These are phyloP conservation scores for Penaeus japonicus DNA, from an alignment of 1,140 invertebrate species.

Conservation along the genomic window DNA sequence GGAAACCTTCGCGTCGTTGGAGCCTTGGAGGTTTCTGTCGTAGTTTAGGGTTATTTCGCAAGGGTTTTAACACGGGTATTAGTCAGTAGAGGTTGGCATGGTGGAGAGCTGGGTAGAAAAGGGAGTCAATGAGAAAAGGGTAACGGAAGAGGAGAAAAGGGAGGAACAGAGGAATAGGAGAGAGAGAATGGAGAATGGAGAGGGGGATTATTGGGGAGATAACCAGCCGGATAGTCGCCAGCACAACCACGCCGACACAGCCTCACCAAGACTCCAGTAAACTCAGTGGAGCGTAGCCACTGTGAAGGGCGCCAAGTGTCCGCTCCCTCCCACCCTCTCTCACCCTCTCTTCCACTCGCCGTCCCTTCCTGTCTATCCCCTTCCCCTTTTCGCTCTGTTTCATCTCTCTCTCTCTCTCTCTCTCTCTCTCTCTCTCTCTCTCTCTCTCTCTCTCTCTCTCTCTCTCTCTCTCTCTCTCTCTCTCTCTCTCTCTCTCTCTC, in stretches of 20 bases:
- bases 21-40: too few species aligned
- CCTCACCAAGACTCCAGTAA: conserved; percentile 41
- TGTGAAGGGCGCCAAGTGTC: conserved; percentile 35
- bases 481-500: too few species aligned
- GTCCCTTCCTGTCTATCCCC: neutral
- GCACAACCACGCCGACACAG: conserved; percentile 12
- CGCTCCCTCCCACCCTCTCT: neutral
- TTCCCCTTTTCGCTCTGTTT: neutral
- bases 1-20: too few species aligned
- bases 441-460: too few species aligned
- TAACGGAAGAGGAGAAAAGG: neutral
- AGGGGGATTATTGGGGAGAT: neutral
- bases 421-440: too few species aligned
- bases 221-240: neutral
- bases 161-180: neutral
- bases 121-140: too few species aligned
- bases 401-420: too few species aligned
- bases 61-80: too few species aligned
- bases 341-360: neutral
- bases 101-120: too few species aligned
- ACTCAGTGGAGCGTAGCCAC: conserved; percentile 40
- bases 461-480: too few species aligned
- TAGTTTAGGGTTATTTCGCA: too few species aligned
- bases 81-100: too few species aligned
- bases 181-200: neutral